Evolutionary conservation across 1,140 invertebrate species (phyloP), one percentile per base, ranked within the genome.

Genomic region (Monochamus saltuarius): DNA sequence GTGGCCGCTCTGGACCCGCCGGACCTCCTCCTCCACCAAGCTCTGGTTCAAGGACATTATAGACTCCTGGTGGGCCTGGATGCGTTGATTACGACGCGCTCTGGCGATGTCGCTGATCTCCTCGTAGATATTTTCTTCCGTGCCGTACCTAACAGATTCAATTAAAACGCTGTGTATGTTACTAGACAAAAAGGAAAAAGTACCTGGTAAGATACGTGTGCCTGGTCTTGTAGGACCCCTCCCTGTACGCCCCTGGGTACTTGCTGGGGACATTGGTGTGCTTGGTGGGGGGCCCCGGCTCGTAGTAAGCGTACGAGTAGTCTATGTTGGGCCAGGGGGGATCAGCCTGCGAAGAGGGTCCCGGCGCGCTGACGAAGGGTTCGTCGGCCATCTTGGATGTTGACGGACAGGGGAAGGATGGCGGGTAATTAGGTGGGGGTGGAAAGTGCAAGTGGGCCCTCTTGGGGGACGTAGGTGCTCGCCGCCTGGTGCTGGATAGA

Each of bases 91-190:
- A 54, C 61, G 56, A 42, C 70, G 55, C 37, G 68, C 79, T 73
- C 77, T 77, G 58, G 79, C 78, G 61, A 80, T 82, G 56, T 86
- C 84, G 56, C 82, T 88, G 68, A 93, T 92, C 80, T 93, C 90
- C 78, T 92, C 90, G 73, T 93, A 93, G 72, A 93, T 91, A 74
- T 93, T 93, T 78, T 93, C 90, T 73, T 89, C 87, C 10, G 88
- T 90, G 16, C 89, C 89, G 69, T 91, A 90, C 59, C 87, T 10
- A 40, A 40, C 3, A 13, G 35, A 14, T 9, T 35, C 7, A 6
- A n/a, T n/a, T n/a, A 29, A 6, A 29, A 29, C 22, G 6, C 22
- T 29, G 22, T 6, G 22, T 29, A 29, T n/a, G n/a, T n/a, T n/a
- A n/a, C n/a, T n/a, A n/a, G n/a, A n/a, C n/a, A n/a, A 6, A 13